Base-by-base conservation (phyloP, 92 coral and sea anemone genomes). In the Palythoa grandiflora region DNA sequence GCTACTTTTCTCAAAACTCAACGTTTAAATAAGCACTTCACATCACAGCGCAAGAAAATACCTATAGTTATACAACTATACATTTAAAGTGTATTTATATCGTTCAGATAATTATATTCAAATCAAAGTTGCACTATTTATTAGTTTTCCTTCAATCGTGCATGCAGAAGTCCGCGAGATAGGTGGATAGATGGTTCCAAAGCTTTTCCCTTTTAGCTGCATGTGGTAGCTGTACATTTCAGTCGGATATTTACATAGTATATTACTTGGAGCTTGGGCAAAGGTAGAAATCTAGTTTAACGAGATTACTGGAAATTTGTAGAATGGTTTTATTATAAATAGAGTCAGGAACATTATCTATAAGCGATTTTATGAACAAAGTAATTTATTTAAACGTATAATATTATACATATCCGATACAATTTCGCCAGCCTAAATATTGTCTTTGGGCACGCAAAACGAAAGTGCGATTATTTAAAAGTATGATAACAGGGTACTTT, bases 51-150 rank as follows among this genome's bases (percentile, higher is more conserved):
- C 61, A 47, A 78, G 83, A 78, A 78, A 44, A 44, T 44, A 5
- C 7, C 7, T 44, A 44, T 44, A 63, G n/a, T 63, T 16, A 54
- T 21, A 68, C 63, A 21, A 40, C 19, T 79, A 68, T 65, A 51
- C 86, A 81, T 65, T 65, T 51, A 48, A 66, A 81, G 38, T 68
- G 72, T 79, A 65, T 81, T 81, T 81, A 81, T 63, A 44, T 81
- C 73, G 39, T 66, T 28, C 75, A 40, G 35, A 11, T 17, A 47
- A 20, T 19, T 44, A 40, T 66, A 47, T 81, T 81, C 47, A 77
- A 28, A 66, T 48, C 38, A 13, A 17, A 21, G 73, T 40, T 38
- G 40, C 80, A 21, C 66, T 81, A 81, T 81, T 81, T 81, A 81
- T 80, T 81, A 44, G 44, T 66, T 81, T 40, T 2, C 13, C 9